phyloP scores from a whole-genome alignment of 2,888 invertebrate genomes.

The Drosophila mercatorum region DNA sequence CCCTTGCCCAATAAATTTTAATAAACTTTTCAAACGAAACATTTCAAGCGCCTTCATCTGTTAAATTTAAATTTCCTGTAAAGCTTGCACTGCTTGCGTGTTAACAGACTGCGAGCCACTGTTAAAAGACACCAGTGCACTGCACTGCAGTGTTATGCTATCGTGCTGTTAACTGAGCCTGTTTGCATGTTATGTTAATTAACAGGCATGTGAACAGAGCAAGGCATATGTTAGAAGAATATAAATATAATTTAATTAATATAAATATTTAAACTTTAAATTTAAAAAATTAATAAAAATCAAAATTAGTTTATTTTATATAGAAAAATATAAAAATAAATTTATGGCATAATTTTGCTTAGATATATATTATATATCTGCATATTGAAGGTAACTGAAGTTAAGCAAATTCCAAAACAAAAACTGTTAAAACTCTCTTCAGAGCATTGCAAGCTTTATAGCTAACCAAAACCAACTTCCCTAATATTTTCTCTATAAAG shows the following conservation, averaged over 20 bases:
- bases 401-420: too few relatives aligned
- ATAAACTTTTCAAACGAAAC: not conserved
- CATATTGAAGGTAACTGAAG: too few relatives aligned
- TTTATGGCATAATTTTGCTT: not conserved
- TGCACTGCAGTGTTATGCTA: too few relatives aligned
- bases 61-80: not conserved
- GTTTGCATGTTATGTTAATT: not conserved
- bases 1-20: not conserved
- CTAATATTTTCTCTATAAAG: too few relatives aligned
- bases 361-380: too few relatives aligned
- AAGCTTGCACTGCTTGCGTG: constrained; percentile 3
- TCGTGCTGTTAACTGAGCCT: not conserved
- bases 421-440: not conserved
- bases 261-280: not conserved
- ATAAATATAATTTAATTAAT: not conserved
- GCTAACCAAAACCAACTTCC: not conserved
- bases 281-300: not conserved
- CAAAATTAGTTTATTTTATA: not conserved
- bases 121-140: too few relatives aligned
- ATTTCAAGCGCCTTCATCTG: constrained; percentile 2
- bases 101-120: not conserved
- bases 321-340: not conserved
- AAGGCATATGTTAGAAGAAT: not conserved
- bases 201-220: not conserved
- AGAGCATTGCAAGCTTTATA: not conserved